Conservation (phyloP, 2,888 invertebrate species). For the Drosophila paracracens region DNA sequence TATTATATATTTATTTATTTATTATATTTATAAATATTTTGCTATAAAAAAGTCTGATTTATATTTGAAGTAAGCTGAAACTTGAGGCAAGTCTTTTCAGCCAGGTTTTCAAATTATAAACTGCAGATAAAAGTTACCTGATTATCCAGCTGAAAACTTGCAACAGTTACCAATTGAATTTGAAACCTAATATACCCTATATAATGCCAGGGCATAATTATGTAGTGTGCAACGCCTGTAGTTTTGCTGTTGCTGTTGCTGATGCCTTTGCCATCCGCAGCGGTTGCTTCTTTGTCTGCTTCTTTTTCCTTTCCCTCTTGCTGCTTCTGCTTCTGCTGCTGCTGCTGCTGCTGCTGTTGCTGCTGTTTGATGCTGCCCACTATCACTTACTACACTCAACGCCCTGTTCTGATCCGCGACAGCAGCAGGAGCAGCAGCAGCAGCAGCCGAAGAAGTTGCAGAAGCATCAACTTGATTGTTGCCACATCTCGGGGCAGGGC, state of each 20-base stretch:
- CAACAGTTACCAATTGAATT: background rate
- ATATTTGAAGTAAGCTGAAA: background rate
- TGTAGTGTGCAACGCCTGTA: conserved; percentile 40
- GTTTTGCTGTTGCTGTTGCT: conserved; percentile 6
- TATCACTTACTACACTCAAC: conserved; percentile 79
- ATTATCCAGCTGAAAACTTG: background rate
- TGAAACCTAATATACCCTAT: conserved; percentile 26
- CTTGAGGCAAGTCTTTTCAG: no score
- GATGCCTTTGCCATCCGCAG: conserved; percentile 20
- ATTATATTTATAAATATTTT: no score
- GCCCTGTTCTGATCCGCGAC: conserved; percentile 68
- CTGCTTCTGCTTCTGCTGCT: background rate
- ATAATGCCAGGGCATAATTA: conserved; percentile 59
- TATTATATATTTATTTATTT: no score
- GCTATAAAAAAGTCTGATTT: background rate
- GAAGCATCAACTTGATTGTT: conserved; percentile 69
- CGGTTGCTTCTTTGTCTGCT: conserved; percentile 2
- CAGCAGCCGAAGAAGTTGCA: conserved; percentile 31
- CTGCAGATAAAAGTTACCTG: background rate
- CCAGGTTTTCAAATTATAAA: no score
- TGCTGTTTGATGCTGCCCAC: conserved; percentile 67
- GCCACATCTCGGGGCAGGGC: conserved; percentile 12
- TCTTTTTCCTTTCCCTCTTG: conserved; percentile 25
- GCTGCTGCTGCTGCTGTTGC: conserved; percentile 5
- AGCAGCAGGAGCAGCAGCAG: conserved; percentile 20